These are phyloP conservation scores for Neelides folsomi DNA, from an alignment of 2,888 invertebrate genomes.

Conservation along the genomic window DNA sequence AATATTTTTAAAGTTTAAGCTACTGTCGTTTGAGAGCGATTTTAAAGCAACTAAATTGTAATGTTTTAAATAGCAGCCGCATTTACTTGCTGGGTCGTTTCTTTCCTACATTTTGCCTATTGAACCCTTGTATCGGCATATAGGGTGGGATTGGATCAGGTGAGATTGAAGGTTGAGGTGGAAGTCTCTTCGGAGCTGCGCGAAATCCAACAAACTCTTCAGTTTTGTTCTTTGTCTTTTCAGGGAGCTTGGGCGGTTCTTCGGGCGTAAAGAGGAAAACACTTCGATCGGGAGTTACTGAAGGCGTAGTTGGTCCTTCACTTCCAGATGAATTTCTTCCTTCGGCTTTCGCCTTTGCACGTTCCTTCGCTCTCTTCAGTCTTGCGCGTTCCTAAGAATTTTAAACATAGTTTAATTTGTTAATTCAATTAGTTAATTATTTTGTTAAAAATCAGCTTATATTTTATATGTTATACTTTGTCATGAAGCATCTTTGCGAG, in stretches of 20 bases:
- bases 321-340: constrained; percentile 13
- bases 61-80: no score
- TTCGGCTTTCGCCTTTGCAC: constrained; percentile 51
- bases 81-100: not conserved
- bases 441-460: not conserved
- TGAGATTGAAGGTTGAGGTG: constrained; percentile 19
- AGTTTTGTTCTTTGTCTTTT: constrained; percentile 8
- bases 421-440: not conserved
- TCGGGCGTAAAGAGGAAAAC: not conserved
- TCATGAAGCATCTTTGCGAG: constrained; percentile 62
- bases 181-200: constrained; percentile 27
- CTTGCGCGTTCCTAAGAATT: constrained; percentile 50
- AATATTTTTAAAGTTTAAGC: not conserved
- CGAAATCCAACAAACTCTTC: constrained; percentile 26
- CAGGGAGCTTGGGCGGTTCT: constrained; percentile 19
- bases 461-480: constrained; percentile 35
- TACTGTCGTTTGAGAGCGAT: not conserved
- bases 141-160: constrained; percentile 29
- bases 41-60: not conserved
- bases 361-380: constrained; percentile 54
- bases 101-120: not conserved
- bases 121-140: constrained; percentile 29
- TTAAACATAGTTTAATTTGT: not conserved
- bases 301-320: not conserved
- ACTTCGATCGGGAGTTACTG: not conserved